Evolutionary conservation across 2,797 vertebrate species (phyloP), one percentile per base, ranked within the genome.

Genomic region (Oryzias sinensis): DNA sequence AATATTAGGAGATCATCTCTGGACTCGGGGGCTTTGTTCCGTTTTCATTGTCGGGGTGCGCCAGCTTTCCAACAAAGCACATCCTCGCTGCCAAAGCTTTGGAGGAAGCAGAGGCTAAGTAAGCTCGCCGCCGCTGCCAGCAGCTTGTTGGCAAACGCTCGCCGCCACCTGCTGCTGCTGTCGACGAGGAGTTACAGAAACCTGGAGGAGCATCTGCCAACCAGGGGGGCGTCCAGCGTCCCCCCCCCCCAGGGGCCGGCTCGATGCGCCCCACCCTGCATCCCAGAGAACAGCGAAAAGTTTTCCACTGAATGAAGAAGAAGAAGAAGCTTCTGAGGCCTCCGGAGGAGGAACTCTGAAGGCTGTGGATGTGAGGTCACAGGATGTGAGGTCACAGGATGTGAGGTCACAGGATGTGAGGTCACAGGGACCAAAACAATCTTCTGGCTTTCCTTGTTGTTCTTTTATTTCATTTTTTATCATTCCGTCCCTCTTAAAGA

Each of bases 31-130:
- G 59, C 74, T 78, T 83, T 82, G 68, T 83, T 74, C 49, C 13
- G 20, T 59, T 68, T 77, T 71, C 49, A 77, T 75, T 46, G 77
- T 74, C 41, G 68, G 68, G 79, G 79, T 71, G 68, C 72, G 76
- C 82, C 84, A 70, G 77, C 82, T 68, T 71, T 80, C 70, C 54
- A 75, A 76, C 82, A 75, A 79, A 53, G 62, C 33, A 5, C n/a
- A 8, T 43, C 65, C 43, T 1, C 57, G 18, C 71, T 81, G 82
- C 83, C 86, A 83, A 83, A 50, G 40, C 75, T 79, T 74, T 80
- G 81, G 81, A 74, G 64, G 61, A 81, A 80, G 82, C 76, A 70
- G 62, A 79, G 77, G 83, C 79, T 85, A 87, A 86, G 80, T 81
- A 79, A 81, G 81, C 75, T 14, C 47, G 48, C 55, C 14, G 27